Evolutionary conservation across 1,140 invertebrate genomes (phyloP).

Genomic region (Mizuhopecten yessoensis): DNA sequence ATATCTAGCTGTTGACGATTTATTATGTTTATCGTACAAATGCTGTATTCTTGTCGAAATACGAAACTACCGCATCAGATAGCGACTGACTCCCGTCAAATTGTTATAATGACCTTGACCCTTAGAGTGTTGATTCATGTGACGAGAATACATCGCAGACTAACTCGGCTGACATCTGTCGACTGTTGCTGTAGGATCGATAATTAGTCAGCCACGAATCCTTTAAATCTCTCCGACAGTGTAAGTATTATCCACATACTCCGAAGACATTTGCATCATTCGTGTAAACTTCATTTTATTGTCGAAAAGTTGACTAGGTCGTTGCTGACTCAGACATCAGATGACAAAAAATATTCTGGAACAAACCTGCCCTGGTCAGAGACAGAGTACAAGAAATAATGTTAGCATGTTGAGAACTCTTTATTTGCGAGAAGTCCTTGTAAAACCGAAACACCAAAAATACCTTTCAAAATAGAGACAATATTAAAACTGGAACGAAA

Average conservation of each 20-base stretch:
- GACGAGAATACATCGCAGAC: not conserved
- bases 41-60: not conserved
- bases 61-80: not conserved
- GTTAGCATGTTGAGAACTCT: no score
- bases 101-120: not conserved
- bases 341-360: not conserved
- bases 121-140: slow-evolving; percentile 6
- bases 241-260: not conserved
- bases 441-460: no score
- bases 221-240: not conserved
- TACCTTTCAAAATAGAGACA: no score
- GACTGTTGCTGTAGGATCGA: slow-evolving; percentile 5
- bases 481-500: no score
- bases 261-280: not conserved
- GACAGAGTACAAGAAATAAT: no score
- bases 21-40: not conserved
- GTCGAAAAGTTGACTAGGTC: not conserved
- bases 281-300: not conserved
- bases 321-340: not conserved
- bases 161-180: not conserved
- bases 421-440: no score
- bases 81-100: slow-evolving; percentile 4
- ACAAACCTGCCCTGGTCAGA: no score
- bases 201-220: not conserved
- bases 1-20: not conserved